phyloP scores from a whole-genome alignment of 2,797 vertebrate species.

The Gouania willdenowi region DNA sequence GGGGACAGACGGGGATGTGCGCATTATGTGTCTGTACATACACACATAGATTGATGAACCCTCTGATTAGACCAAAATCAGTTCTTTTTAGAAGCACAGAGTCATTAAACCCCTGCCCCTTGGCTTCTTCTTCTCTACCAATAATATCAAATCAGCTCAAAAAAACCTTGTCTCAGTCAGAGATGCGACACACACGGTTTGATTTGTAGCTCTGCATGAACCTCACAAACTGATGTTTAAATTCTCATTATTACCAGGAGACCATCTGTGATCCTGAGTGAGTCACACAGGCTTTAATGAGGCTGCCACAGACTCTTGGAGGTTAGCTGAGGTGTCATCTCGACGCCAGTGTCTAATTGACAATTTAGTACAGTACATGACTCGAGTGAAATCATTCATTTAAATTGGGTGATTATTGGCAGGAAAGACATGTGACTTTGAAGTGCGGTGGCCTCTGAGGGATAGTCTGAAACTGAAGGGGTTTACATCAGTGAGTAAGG shows the following conservation, averaged over 20 bases:
- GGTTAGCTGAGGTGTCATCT: constrained; percentile 62
- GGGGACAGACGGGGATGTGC: no score
- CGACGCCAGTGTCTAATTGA: constrained; percentile 68
- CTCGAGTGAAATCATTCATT: constrained; percentile 69
- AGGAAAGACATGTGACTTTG: constrained; percentile 67
- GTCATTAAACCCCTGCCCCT: no score
- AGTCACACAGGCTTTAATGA: constrained; percentile 56
- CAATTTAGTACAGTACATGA: constrained; percentile 71
- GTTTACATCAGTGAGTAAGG: constrained; percentile 64
- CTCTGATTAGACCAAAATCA: no score
- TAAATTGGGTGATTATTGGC: constrained; percentile 78
- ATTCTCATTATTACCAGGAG: constrained; percentile 37
- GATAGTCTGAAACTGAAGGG: constrained; percentile 43
- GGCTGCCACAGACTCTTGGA: constrained; percentile 48
- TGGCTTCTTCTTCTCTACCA: no score
- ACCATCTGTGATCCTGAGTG: constrained; percentile 47
- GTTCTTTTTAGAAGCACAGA: no score
- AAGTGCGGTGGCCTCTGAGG: constrained; percentile 52
- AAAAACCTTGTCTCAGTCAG: no score
- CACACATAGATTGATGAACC: no score
- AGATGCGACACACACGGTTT: constrained; percentile 13
- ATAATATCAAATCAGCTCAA: no score
- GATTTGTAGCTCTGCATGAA: constrained; percentile 23
- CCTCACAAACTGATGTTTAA: constrained; percentile 38
- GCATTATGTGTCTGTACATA: no score